Evolutionary conservation across 2,113 vertebrate genomes (phyloP).

Genomic region (Nothobranchius kuhntae): DNA sequence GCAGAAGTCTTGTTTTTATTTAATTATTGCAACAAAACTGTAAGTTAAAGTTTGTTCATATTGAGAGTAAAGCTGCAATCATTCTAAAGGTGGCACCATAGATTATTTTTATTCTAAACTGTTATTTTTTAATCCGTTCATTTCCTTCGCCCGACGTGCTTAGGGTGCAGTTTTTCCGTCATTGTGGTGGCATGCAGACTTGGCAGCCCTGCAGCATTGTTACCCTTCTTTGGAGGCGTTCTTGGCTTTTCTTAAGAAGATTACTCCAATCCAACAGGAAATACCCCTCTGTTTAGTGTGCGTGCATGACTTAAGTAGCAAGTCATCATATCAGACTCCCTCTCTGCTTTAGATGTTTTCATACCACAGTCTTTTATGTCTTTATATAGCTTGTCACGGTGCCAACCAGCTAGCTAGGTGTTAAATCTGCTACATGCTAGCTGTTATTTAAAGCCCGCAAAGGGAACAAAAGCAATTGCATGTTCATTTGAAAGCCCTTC

Average conservation of each 20-base stretch:
- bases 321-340: constrained; percentile 8
- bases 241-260: constrained; percentile 56
- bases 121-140: constrained; percentile 29
- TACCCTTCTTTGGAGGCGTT: constrained; percentile 40
- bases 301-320: constrained; percentile 1
- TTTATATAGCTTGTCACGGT: background rate
- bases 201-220: constrained; percentile 17
- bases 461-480: background rate
- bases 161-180: constrained; percentile 10
- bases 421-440: background rate
- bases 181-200: constrained; percentile 9
- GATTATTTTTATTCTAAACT: background rate
- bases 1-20: background rate
- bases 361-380: background rate
- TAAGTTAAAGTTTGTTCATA: background rate
- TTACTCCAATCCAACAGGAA: constrained; percentile 55
- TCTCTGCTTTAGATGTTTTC: background rate
- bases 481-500: background rate
- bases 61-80: background rate
- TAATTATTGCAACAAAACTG: too few relatives aligned
- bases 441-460: background rate
- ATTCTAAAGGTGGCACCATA: constrained; percentile 9
- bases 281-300: constrained; percentile 27
- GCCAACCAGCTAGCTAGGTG: background rate
- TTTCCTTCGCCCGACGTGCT: constrained; percentile 22